These are phyloP conservation scores for Pantherophis vulpinus DNA, from an alignment of 2,797 vertebrate genomes.

Conservation along the genomic window DNA sequence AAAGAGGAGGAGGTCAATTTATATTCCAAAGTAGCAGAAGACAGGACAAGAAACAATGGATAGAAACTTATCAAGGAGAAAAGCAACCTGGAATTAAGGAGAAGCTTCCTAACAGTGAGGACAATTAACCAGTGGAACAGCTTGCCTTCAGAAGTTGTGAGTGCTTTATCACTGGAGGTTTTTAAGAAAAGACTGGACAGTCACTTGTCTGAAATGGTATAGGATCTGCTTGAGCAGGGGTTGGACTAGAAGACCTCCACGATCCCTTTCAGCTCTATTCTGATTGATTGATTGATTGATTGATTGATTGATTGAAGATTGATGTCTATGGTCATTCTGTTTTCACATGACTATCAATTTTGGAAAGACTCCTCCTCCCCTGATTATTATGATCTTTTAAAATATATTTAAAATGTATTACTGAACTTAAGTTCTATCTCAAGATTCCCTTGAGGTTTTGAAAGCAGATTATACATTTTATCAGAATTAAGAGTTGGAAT, in stretches of 20 bases:
- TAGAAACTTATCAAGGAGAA: neutral
- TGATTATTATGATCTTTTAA: neutral
- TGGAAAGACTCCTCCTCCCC: neutral
- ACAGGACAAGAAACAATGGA: neutral
- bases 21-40: neutral
- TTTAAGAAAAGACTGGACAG: neutral
- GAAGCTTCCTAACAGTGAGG: neutral
- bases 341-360: neutral
- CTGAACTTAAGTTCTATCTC: slow-evolving; percentile 31
- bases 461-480: slow-evolving; percentile 61
- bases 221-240: neutral
- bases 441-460: slow-evolving; percentile 43
- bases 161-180: neutral
- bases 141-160: neutral
- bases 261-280: neutral
- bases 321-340: neutral
- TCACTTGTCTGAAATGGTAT: neutral
- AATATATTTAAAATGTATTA: neutral
- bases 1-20: neutral
- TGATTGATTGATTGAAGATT: neutral
- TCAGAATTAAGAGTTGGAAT: slow-evolving; percentile 63
- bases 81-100: neutral
- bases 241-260: neutral
- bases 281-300: neutral
- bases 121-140: neutral